These are phyloP conservation scores for Calliopsis andreniformis DNA, from an alignment of 1,140 invertebrate genomes.

Conservation along the genomic window DNA sequence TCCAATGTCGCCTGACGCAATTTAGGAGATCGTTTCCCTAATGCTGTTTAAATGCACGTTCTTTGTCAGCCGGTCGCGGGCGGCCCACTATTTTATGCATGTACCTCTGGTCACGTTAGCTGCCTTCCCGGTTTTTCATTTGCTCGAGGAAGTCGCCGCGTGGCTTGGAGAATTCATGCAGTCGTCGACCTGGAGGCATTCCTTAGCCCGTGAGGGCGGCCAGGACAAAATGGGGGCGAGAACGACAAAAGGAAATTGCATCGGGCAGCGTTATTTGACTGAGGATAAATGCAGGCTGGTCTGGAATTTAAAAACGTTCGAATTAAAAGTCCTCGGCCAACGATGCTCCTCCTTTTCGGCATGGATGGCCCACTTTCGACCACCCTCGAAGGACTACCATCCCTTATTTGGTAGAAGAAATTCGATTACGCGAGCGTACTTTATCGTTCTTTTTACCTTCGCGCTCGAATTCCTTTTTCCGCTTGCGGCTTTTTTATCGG, in stretches of 20 bases:
- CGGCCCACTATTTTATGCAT: constrained; percentile 18
- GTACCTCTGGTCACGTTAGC: constrained; percentile 7
- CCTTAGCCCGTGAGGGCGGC: neutral
- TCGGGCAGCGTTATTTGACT: constrained; percentile 1
- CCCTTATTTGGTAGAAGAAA: too few species aligned
- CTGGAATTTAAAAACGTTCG: neutral
- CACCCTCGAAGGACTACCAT: too few species aligned
- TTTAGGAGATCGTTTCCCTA: constrained; percentile 34
- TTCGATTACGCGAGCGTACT: too few species aligned
- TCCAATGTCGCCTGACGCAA: neutral
- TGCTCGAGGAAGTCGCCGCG: neutral
- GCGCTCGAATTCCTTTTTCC: too few species aligned
- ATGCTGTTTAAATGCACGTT: constrained; percentile 35
- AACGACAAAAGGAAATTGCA: constrained; percentile 5
- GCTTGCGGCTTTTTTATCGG: too few species aligned
- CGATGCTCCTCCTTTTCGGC: neutral
- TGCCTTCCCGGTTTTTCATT: constrained; percentile 28
- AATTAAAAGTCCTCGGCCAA: neutral
- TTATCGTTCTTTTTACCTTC: too few species aligned
- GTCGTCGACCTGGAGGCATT: neutral
- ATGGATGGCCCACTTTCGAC: too few species aligned
- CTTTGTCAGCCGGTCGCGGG: neutral
- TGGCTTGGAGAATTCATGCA: neutral
- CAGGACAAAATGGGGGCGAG: too few species aligned
- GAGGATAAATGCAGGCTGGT: neutral